Evolutionary conservation across 2,113 vertebrate genomes (phyloP), one percentile per base, ranked within the genome.

Genomic region (Gavialis gangeticus): DNA sequence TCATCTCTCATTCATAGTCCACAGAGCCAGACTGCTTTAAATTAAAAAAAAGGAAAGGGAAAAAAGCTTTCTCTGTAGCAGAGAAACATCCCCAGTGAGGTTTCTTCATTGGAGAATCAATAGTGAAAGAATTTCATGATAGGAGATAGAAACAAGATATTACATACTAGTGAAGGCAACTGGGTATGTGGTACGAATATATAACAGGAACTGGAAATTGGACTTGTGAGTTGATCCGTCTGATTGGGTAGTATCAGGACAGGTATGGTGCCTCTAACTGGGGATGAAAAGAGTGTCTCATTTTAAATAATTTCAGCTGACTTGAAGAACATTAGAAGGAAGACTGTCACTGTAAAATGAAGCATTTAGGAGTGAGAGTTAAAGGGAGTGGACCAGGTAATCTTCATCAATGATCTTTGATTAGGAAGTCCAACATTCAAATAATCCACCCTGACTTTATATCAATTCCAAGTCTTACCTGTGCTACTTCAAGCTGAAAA

Each of bases 211-310:
- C 3, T 3, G 14, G 27, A 34, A 12, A 75, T 88, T 60, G 46
- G 4, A n/a, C 3, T n/a, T 6, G 37, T 86, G 16, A 84, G 58
- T 59, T 37, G 56, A 56, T 91, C 10, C 19, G 2, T 83, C 37
- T 73, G 67, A 62, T 18, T 71, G 0, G 1, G 6, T 55, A 85
- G 18, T 46, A 9, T 9, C 46, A 46, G 46, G 46, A 46, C 9
- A 19, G 34, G 11, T n/a, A 22, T 11, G 12, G 8, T 82, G 55
- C 5, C 34, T 66, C 27, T 30, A 88, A 27, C 59, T 83, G 21
- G 28, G 73, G 89, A 84, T 85, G 19, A n/a, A 80, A 96, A 37
- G 3, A 69, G 37, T 82, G n/a, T 67, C 62, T 87, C 12, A 9
- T 64, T 82, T 87, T 28, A 24, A 0, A 0, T 66, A n/a, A 10